A percentile compares a stretch with the other conserved stretches of the same genome.
phyloP scores from a whole-genome alignment of 2,113 vertebrate genomes.

The Toxotes chatareus region DNA sequence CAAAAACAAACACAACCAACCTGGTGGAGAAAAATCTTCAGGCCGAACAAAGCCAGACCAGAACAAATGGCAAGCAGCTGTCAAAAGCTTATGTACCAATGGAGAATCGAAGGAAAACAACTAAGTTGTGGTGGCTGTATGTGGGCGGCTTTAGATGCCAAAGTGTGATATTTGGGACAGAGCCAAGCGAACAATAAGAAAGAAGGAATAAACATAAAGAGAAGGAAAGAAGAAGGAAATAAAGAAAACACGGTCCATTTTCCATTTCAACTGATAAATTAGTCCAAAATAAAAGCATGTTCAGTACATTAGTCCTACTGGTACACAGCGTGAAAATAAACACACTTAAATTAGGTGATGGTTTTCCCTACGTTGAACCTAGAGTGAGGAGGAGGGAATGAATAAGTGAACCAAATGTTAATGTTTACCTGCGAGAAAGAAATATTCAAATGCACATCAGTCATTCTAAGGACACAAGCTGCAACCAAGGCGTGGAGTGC shows the following conservation, averaged over 20 bases:
- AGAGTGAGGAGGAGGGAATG: conserved; percentile 32
- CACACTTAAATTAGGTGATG: conserved; percentile 36
- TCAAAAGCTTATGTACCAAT: background rate
- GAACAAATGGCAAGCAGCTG: conserved; percentile 12
- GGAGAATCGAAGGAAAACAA: background rate
- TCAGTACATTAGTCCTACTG: conserved; percentile 26
- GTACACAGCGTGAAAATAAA: conserved; percentile 38
- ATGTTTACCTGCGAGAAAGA: conserved; percentile 65
- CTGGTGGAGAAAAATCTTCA: conserved; percentile 2
- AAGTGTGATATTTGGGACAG: conserved; percentile 13
- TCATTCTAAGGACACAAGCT: conserved; percentile 69
- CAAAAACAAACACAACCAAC: conserved; percentile 19
- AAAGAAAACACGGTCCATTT: conserved; percentile 4
- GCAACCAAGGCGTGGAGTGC: conserved; percentile 56
- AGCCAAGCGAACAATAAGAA: conserved; percentile 10
- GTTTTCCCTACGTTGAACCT: conserved; percentile 29
- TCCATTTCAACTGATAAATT: conserved; percentile 12
- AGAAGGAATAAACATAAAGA: background rate
- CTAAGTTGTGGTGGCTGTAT: background rate
- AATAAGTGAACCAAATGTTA: conserved; percentile 63
- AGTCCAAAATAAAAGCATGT: conserved; percentile 33
- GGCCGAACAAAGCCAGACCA: background rate
- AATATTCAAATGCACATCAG: conserved; percentile 72
- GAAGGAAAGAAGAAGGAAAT: background rate
- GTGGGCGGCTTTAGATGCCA: background rate